A percentile compares a stretch with the other conserved stretches of the same genome.
These are phyloP conservation scores for Miopithecus talapoin DNA, from an alignment of 2,797 vertebrate species.

Conservation along the genomic window DNA sequence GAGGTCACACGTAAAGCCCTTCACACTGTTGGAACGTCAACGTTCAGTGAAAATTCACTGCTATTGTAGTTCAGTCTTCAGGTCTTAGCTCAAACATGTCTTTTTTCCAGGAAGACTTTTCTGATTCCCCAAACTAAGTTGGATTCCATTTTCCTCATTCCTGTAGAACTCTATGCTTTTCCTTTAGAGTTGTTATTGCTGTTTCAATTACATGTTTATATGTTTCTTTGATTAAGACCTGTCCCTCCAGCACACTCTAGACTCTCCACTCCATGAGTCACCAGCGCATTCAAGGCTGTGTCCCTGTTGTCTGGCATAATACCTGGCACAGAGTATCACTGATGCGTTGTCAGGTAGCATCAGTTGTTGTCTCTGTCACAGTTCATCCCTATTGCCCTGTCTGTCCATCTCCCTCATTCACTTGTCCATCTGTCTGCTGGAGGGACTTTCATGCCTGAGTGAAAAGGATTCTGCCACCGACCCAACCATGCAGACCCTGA, in stretches of 20 bases:
- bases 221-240: background rate
- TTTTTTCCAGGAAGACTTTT: background rate
- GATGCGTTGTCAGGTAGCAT: background rate
- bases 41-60: fast-evolving
- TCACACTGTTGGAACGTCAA: background rate
- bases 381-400: background rate
- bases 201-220: background rate
- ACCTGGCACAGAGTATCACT: background rate
- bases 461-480: background rate
- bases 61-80: background rate
- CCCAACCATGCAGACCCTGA: background rate
- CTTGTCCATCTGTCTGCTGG: background rate
- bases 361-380: background rate
- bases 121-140: background rate
- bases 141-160: background rate
- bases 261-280: background rate
- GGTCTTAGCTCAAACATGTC: background rate
- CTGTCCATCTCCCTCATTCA: too few relatives aligned
- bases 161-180: background rate
- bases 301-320: background rate
- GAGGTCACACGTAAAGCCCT: background rate
- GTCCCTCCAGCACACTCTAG: background rate
- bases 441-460: background rate
- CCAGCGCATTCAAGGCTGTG: background rate
- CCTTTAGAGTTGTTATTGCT: background rate